These are phyloP conservation scores for Calidris pygmaea DNA, from an alignment of 2,113 vertebrate genomes.

Conservation along the genomic window DNA sequence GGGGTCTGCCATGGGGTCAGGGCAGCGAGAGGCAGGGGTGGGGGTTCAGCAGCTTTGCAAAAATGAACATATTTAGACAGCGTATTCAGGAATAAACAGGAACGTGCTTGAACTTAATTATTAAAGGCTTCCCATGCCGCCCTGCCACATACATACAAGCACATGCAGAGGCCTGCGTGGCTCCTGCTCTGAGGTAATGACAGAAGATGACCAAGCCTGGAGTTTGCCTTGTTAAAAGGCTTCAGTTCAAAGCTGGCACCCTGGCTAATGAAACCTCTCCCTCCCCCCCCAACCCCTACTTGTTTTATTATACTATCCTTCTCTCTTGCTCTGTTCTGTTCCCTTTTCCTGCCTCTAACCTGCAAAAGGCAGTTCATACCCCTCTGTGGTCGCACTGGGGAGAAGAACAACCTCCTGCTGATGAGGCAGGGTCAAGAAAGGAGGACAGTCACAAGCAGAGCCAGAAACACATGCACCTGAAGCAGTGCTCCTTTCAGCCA, in stretches of 20 bases:
- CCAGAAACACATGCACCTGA: neutral
- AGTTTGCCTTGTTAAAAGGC: neutral
- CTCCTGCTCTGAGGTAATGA: neutral
- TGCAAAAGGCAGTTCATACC: neutral
- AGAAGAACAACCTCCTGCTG: neutral
- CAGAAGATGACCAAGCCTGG: neutral
- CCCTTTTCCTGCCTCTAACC: neutral
- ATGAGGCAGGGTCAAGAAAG: neutral
- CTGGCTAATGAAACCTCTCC: neutral
- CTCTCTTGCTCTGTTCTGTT: neutral
- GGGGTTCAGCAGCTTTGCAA: neutral
- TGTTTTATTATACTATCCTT: neutral
- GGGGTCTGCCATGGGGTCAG: neutral
- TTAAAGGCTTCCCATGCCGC: neutral
- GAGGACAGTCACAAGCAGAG: neutral
- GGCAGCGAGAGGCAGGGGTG: neutral
- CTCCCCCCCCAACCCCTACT: neutral
- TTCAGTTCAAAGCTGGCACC: neutral
- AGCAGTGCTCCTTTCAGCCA: neutral
- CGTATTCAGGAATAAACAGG: neutral
- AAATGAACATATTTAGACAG: neutral
- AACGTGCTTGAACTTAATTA: constrained; percentile 21
- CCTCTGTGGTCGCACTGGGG: neutral
- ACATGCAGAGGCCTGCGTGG: neutral
- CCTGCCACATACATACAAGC: neutral